Evolutionary conservation across 2,797 vertebrate species (phyloP), one percentile per base, ranked within the genome.

Genomic region (Poecile montanus): DNA sequence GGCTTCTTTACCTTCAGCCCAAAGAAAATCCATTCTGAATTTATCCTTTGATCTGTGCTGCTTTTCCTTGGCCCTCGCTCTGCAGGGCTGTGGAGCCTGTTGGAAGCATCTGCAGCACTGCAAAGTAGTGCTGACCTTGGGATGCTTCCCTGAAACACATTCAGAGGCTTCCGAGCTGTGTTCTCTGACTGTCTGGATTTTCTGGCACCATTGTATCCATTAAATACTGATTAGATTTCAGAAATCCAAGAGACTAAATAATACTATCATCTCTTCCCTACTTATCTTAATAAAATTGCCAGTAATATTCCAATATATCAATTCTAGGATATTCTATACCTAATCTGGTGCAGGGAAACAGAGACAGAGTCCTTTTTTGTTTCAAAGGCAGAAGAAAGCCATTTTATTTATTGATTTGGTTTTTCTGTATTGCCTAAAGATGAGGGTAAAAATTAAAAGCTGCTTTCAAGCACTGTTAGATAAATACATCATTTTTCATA

Each of bases 211-310:
- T 18, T 36, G 26, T 60, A 30, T 63, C 86, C 83, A 94, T 93
- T 96, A 95, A 95, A 96, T 82, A 85, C 73, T 94, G 89, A 96
- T 96, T 94, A 94, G 85, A 93, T 93, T 93, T 86, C 62, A 88
- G 76, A 86, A 95, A 96, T 92, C 82, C 79, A 71, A 61, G 89
- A 74, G 89, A 79, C 63, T 56, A 91, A 94, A 94, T 88, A 88
- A 88, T 61, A 63, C 73, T 72, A 76, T 95, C 66, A 76, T 94
- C 83, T 94, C 63, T 76, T 94, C 85, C 50, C 81, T 94, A 80
- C 87, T 93, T 93, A 83, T 75, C 89, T 87, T 93, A 81, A 90
- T 91, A 93, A 90, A 90, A 93, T 76, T 90, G 73, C 85, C 60
- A 57, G 88, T 94, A 88, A 90, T 90, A 91, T 79, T 85, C 53